A percentile compares a stretch with the other conserved stretches of the same genome.
Conservation (phyloP, 2,113 vertebrate species). For the Macroglossus sobrinus region DNA sequence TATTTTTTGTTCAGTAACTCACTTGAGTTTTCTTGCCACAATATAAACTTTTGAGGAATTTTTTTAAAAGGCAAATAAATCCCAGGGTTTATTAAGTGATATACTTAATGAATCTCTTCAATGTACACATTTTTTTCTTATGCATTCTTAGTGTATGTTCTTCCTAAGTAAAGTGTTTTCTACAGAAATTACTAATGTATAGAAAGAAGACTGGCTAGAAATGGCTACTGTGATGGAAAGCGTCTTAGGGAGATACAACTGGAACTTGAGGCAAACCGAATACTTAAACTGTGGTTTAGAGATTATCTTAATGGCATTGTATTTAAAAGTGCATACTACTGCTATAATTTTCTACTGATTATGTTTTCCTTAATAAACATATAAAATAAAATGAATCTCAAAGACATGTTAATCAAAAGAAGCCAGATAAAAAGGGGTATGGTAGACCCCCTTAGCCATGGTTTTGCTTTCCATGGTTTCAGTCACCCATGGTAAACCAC, state of each 20-base stretch:
- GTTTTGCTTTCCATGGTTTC: not conserved
- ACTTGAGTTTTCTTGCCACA: constrained; percentile 74
- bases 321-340: constrained; percentile 77
- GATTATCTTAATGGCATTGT: constrained; percentile 75
- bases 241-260: constrained; percentile 87
- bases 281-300: constrained; percentile 80
- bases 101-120: constrained; percentile 64
- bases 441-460: not conserved
- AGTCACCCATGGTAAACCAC: not conserved
- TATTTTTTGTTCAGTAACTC: constrained; percentile 56
- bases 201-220: constrained; percentile 86
- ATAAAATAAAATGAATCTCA: constrained; percentile 16
- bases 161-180: constrained; percentile 86
- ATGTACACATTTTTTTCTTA: constrained; percentile 75
- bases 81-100: constrained; percentile 73
- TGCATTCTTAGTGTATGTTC: constrained; percentile 85
- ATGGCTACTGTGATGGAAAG: constrained; percentile 82
- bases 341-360: constrained; percentile 80
- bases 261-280: constrained; percentile 89
- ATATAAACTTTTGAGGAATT: constrained; percentile 62
- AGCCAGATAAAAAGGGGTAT: not conserved
- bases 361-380: constrained; percentile 71
- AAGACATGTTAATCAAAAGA: constrained; percentile 6
- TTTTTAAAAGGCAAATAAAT: constrained; percentile 65
- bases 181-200: constrained; percentile 87